A percentile compares a stretch with the other conserved stretches of the same genome.
Evolutionary conservation across 2,113 vertebrate genomes (phyloP).

Genomic region (Lycaon pictus): DNA sequence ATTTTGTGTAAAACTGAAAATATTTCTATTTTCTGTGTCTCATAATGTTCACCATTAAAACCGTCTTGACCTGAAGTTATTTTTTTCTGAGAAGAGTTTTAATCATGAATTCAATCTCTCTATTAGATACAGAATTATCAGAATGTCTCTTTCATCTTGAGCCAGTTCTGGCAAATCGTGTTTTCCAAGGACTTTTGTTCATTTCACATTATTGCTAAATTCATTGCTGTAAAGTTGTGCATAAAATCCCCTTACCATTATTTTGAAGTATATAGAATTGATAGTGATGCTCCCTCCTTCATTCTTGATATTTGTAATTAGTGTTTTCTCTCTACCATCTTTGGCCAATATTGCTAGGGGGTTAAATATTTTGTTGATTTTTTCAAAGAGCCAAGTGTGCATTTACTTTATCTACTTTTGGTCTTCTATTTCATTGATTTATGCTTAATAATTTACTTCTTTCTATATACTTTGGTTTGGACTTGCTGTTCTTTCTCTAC

Average conservation of each 20-base stretch:
- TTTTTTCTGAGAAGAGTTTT: background rate
- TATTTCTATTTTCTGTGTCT: background rate
- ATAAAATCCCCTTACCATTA: background rate
- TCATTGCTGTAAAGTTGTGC: background rate
- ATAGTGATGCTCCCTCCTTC: background rate
- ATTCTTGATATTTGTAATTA: background rate
- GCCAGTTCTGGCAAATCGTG: background rate
- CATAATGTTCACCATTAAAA: background rate
- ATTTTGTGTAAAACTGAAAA: background rate
- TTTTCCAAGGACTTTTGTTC: background rate
- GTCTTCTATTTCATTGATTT: background rate
- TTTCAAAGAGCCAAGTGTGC: background rate
- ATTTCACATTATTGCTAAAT: background rate
- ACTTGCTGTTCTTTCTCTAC: background rate
- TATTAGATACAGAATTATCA: background rate
- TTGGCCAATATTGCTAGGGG: background rate
- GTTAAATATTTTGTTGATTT: background rate
- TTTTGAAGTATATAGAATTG: background rate
- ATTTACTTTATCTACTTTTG: background rate
- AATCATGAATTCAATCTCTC: background rate
- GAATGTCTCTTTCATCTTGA: background rate
- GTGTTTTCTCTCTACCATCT: background rate
- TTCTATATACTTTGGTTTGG: background rate
- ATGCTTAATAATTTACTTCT: background rate
- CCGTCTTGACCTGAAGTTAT: background rate